These are phyloP conservation scores for Cephalophus harveyi DNA, from an alignment of 2,113 vertebrate genomes.

Conservation along the genomic window DNA sequence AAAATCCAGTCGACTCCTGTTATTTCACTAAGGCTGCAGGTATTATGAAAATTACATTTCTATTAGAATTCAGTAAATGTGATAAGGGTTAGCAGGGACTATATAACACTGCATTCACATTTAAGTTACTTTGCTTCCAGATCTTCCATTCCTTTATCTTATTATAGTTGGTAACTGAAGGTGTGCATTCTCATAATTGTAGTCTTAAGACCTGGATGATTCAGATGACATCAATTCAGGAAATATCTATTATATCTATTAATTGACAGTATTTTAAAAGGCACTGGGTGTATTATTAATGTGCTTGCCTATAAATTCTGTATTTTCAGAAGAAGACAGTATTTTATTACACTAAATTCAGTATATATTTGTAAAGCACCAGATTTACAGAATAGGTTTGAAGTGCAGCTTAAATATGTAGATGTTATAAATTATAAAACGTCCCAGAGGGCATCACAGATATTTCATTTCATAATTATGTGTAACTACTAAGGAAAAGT, in stretches of 20 bases:
- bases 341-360: neutral
- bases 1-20: neutral
- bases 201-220: neutral
- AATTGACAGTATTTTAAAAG: neutral
- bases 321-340: neutral
- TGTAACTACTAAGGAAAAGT: neutral
- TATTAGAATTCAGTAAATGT: neutral
- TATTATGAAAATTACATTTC: neutral
- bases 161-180: neutral
- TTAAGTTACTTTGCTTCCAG: neutral
- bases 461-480: neutral
- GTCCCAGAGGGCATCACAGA: neutral
- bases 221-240: neutral
- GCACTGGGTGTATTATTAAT: neutral
- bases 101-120: neutral
- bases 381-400: neutral
- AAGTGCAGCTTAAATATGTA: neutral
- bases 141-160: neutral
- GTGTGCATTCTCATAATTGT: neutral
- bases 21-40: neutral
- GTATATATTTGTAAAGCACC: neutral
- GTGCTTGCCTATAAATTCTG: constrained; percentile 8
- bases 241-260: neutral
- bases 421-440: neutral
- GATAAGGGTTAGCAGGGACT: neutral